Evolutionary conservation across 2,888 invertebrate species (phyloP).

Genomic region (Nomada hirtipes): DNA sequence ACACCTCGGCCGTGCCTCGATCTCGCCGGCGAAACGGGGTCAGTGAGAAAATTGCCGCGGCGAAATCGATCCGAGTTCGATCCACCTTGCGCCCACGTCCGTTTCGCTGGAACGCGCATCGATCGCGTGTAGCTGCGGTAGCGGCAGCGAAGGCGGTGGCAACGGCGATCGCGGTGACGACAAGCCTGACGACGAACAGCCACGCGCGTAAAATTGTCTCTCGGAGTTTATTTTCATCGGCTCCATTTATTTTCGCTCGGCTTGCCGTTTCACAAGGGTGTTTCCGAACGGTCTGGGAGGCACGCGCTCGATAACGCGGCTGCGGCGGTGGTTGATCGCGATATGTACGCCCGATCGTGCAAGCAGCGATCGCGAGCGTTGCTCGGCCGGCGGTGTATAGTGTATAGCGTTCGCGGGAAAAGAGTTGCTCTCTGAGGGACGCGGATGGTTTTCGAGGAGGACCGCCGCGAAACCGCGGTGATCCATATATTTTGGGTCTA

Average conservation of each 20-base stretch:
- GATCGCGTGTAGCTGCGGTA: neutral
- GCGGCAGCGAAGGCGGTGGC: neutral
- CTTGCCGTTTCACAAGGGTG: constrained; percentile 39
- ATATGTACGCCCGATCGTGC: too few relatives aligned
- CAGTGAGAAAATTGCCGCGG: constrained; percentile 2
- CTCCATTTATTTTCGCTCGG: constrained; percentile 75
- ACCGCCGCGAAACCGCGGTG: constrained; percentile 60
- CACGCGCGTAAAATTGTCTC: constrained; percentile 73
- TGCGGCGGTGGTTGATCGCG: too few relatives aligned
- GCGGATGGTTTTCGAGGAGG: constrained; percentile 42
- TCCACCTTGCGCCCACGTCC: neutral
- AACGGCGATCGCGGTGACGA: neutral
- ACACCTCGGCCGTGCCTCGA: constrained; percentile 7
- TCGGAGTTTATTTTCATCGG: constrained; percentile 72
- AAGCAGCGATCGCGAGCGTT: too few relatives aligned
- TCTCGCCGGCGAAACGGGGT: constrained; percentile 4
- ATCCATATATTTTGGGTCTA: constrained; percentile 82
- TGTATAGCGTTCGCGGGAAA: neutral
- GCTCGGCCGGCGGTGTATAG: too few relatives aligned
- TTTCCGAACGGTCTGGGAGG: constrained; percentile 1
- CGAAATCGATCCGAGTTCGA: constrained; percentile 18
- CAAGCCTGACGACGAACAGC: neutral
- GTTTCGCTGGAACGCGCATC: too few relatives aligned
- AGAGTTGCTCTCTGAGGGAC: constrained; percentile 6
- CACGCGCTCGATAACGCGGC: neutral